Base-by-base conservation (phyloP, 1,140 invertebrate species). In the Drosophila sucinea region DNA sequence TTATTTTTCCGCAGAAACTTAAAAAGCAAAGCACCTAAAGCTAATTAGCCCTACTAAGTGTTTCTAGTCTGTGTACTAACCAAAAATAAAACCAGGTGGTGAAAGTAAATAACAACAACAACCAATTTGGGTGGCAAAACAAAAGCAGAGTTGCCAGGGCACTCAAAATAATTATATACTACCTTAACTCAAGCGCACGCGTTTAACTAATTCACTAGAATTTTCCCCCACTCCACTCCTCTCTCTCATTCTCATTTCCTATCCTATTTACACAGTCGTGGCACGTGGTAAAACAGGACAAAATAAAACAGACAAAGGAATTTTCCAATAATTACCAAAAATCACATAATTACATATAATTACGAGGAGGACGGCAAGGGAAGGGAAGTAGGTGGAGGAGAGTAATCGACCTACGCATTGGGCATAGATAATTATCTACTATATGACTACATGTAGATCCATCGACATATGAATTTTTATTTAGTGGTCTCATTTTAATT, bases 301-400 rank as follows among this genome's bases (percentile, higher is more conserved):
- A 51, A 51, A 51, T 41, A 54, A 51, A 8, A 44, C 40, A 35
- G 73, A 35, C 74, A 70, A 71, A 75, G 79, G 71, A 68, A 81
- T 81, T 81, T 81, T 81, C 81, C 78, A 86, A 85, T 85, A 85
- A 85, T 85, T 85, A 85, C 82, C 70, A 78, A 87, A 85, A 85
- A 86, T 85, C 82, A 85, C 83, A 85, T 87, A 85, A 85, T 85
- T 85, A 86, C 79, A 85, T 71, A 82, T 85, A 85, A 85, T 85
- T 86, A 81, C 56, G 61, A 5, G 23, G 3, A n/a, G n/a, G 40
- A 41, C 3, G 4, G n/a, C 0, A 7, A 3, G 3, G 40, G 44
- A 51, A 6, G 8, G 44, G 17, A 7, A 6, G n/a, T n/a, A n/a
- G n/a, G n/a, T n/a, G 41, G 17, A 7, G 57, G 25, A 70, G 30